Conservation (phyloP, 2,797 vertebrate genomes). For the Chelon labrosus region DNA sequence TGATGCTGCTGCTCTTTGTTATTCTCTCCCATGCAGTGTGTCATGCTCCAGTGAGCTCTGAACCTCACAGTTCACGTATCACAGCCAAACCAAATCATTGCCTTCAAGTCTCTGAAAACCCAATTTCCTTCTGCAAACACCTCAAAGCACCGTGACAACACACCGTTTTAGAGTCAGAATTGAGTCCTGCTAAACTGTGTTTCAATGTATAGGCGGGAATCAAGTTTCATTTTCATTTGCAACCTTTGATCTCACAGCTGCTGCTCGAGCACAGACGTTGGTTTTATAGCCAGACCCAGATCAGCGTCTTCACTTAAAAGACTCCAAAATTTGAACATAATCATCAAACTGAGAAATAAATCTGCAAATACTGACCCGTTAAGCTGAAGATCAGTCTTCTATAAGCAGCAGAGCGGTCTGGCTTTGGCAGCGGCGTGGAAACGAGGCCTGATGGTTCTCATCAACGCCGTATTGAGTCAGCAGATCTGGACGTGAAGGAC, state of each 20-base stretch:
- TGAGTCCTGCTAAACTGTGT: background rate
- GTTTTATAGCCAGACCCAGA: background rate
- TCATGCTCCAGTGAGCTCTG: conserved; percentile 18
- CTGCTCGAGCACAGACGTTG: background rate
- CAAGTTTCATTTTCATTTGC: background rate
- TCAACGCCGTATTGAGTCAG: conserved; percentile 46
- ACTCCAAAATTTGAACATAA: background rate
- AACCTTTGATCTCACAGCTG: conserved; percentile 12
- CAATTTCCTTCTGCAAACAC: background rate
- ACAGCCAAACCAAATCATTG: background rate
- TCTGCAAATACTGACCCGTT: background rate
- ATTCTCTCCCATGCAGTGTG: background rate
- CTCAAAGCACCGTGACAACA: background rate
- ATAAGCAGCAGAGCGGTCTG: background rate
- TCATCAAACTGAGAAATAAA: background rate
- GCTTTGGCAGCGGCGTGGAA: background rate
- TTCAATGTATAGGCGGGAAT: background rate
- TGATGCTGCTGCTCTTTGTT: no score
- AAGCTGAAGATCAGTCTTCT: background rate
- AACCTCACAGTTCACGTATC: background rate
- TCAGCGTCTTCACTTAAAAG: background rate
- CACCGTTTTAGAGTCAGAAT: background rate
- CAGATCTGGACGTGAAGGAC: conserved; percentile 49
- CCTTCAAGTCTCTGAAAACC: background rate
- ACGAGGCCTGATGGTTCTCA: conserved; percentile 8